Conservation (phyloP, 2,797 vertebrate species). For the Oophaga sylvatica region DNA sequence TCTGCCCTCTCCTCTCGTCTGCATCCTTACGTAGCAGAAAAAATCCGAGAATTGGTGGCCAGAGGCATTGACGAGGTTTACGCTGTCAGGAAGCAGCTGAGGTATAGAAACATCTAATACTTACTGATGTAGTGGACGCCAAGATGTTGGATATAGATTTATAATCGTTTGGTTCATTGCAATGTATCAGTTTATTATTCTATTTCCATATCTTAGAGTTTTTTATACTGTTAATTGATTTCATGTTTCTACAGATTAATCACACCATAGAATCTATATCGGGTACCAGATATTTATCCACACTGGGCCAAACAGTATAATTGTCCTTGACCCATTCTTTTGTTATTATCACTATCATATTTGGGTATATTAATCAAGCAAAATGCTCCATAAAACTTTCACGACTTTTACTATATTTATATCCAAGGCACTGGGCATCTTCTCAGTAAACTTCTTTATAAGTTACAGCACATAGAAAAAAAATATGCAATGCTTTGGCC, state of each 20-base stretch:
- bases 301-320: background rate
- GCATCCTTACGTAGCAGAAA: constrained; percentile 82
- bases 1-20: constrained; percentile 78
- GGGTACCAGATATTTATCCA: background rate
- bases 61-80: constrained; percentile 83
- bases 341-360: background rate
- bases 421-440: no score
- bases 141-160: background rate
- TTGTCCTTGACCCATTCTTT: background rate
- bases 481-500: no score
- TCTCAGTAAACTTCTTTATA: no score
- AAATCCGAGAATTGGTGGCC: constrained; percentile 82
- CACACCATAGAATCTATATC: background rate
- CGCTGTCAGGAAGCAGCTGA: constrained; percentile 83
- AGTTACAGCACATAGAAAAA: no score
- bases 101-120: constrained; percentile 80
- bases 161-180: background rate
- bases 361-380: no score
- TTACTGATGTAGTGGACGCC: background rate
- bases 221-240: background rate
- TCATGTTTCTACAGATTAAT: background rate
- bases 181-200: background rate
- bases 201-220: background rate
- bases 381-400: no score
- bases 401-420: no score